Base-by-base conservation (phyloP, 2,888 invertebrate species). In the Tethea ocularis region DNA sequence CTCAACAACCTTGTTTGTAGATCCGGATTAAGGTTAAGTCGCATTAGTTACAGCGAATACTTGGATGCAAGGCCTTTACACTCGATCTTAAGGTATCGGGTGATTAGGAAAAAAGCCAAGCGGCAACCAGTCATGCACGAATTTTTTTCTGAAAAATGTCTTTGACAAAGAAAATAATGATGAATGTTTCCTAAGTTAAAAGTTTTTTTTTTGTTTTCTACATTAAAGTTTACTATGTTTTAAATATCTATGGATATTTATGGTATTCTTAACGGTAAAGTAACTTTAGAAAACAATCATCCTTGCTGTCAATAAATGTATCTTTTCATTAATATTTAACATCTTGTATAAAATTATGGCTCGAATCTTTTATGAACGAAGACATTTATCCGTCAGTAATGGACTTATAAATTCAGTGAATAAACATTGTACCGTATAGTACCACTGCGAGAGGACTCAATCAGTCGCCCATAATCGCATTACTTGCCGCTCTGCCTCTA, bases 381-480 rank as follows among this genome's bases (percentile, higher is more conserved):
- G 3, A 20, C 20, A 20, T 46, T 17, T 17, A 46, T 46, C 20
- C 11, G 6, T 36, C 7, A 15, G 22, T 36, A 33, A 54, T 46
- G 20, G 55, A 11, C 36, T 52, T 55, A 57, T 59, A 57, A 58
- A 61, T 57, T 58, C 57, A 57, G 56, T 56, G 59, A 55, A 57
- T 56, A 53, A 54, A 59, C 33, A 57, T 56, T 52, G 59, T 46
- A 20, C 20, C 17, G 56, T 62, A 58, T 58, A 62, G 57, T 57
- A 60, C 56, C 57, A 61, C 46, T 62, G 61, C 56, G 60, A 58
- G 59, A 51, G 8, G 59, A 68, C 69, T 75, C 84, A 86, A 84
- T 84, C 85, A 81, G 65, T 75, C 84, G 81, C 67, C 63, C 61
- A 68, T 85, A 87, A 87, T 86, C 81, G 74, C 59, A 70, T 87